A percentile compares a stretch with the other conserved stretches of the same genome.
These are phyloP conservation scores for Equus quagga DNA, from an alignment of 2,113 vertebrate species.

Conservation along the genomic window DNA sequence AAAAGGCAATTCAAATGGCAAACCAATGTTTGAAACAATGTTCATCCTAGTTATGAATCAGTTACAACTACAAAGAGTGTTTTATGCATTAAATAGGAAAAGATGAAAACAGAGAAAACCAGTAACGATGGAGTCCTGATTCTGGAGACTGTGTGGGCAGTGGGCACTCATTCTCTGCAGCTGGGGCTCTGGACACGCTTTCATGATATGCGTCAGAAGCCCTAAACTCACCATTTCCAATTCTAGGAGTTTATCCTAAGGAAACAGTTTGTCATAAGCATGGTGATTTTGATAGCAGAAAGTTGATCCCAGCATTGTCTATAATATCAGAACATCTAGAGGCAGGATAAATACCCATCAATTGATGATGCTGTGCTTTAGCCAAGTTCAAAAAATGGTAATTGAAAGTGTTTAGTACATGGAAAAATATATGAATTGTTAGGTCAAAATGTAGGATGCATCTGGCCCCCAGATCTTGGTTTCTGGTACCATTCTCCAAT, in stretches of 20 bases:
- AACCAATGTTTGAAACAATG: neutral
- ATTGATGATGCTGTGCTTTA: neutral
- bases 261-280: neutral
- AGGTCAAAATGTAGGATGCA: neutral
- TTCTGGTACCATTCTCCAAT: neutral
- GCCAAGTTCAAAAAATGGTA: neutral
- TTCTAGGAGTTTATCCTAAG: slow-evolving; percentile 12
- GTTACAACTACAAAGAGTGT: neutral
- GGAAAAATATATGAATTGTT: slow-evolving; percentile 13
- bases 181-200: neutral
- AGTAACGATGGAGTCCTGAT: neutral
- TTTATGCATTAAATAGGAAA: neutral
- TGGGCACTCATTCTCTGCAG: neutral
- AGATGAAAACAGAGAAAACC: neutral
- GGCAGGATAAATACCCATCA: neutral
- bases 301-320: neutral
- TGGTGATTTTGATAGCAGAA: neutral
- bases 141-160: neutral
- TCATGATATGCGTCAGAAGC: neutral
- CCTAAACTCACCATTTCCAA: neutral
- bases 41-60: neutral
- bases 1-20: neutral
- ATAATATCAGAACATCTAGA: neutral
- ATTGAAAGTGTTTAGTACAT: neutral
- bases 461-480: neutral